phyloP scores from a whole-genome alignment of 2,797 vertebrate species.

The Crenichthys baileyi region DNA sequence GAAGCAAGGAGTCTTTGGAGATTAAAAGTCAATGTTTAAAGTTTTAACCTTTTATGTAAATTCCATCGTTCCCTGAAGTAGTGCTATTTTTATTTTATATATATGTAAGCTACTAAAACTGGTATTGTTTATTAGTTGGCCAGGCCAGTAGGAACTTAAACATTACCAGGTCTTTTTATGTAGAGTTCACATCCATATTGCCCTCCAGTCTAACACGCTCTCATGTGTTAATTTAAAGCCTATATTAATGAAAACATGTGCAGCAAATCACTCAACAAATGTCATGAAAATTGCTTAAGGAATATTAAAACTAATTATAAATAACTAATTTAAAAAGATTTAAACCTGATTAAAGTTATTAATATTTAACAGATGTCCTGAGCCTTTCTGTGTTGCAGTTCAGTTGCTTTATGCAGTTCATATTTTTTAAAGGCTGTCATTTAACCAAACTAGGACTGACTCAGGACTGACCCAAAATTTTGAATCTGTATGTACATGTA shows the following conservation, averaged over 20 bases:
- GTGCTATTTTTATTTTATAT: background rate
- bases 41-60: background rate
- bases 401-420: background rate
- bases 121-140: background rate
- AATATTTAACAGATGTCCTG: slow-evolving; percentile 15
- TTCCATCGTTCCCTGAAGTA: background rate
- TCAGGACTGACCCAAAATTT: no score
- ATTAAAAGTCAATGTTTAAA: background rate
- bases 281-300: background rate
- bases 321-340: slow-evolving; percentile 19
- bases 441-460: background rate
- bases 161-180: background rate
- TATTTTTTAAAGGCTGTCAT: background rate
- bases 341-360: slow-evolving; percentile 15
- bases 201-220: background rate
- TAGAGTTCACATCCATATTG: background rate
- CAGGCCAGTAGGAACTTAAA: background rate
- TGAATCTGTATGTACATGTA: no score
- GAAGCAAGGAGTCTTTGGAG: background rate
- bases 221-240: background rate
- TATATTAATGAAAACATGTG: slow-evolving; percentile 18
- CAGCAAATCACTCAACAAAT: slow-evolving; percentile 9
- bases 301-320: slow-evolving; percentile 7
- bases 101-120: background rate
- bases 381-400: background rate